phyloP scores from a whole-genome alignment of 2,113 vertebrate species.

The Pogonocichla stellata region DNA sequence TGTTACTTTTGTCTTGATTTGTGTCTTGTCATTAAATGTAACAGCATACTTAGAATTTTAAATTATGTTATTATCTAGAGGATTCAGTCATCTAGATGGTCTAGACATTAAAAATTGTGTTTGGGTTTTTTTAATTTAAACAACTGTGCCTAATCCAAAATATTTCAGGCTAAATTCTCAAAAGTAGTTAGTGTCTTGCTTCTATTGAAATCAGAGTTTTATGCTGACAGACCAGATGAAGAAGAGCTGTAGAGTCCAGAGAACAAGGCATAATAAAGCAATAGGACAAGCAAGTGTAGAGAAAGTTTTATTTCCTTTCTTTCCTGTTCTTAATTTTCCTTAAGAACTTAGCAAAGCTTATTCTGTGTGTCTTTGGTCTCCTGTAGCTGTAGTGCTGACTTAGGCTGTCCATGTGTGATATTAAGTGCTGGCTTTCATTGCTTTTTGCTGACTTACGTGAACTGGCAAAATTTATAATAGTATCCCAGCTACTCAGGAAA shows the following conservation, averaged over 20 bases:
- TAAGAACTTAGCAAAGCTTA: background rate
- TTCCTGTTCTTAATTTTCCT: background rate
- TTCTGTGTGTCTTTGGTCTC: background rate
- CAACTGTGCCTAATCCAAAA: background rate
- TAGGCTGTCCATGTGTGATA: background rate
- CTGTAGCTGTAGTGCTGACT: background rate
- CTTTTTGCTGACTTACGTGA: conserved; percentile 24
- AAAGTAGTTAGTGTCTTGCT: background rate
- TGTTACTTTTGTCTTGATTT: background rate
- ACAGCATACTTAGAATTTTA: background rate
- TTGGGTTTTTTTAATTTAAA: background rate
- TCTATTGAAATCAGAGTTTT: background rate
- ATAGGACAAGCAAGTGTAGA: background rate
- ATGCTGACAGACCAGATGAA: background rate
- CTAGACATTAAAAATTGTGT: background rate
- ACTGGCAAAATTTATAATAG: conserved; percentile 26
- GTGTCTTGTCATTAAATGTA: background rate
- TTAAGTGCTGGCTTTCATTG: background rate
- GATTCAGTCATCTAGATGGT: background rate
- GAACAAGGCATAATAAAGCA: background rate
- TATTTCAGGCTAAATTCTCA: background rate
- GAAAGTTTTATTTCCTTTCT: background rate
- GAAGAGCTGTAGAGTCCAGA: background rate
- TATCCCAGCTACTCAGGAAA: conserved; percentile 34
- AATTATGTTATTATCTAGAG: background rate